Evolutionary conservation across 1,140 invertebrate species (phyloP), one percentile per base, ranked within the genome.

Genomic region (Achatina immaculata): DNA sequence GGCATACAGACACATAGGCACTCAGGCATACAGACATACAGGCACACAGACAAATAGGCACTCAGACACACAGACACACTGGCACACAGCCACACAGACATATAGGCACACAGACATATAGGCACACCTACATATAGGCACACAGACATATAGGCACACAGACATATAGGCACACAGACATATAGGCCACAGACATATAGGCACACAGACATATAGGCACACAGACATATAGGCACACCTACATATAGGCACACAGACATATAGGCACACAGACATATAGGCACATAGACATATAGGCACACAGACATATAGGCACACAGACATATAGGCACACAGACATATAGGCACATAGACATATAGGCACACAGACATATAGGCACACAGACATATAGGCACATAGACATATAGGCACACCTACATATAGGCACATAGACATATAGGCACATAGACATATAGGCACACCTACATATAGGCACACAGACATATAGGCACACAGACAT

Each of bases 401-500:
- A n/a, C 38, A 42, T 43, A 71, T 62, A 58, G 2, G 34, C 68
- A 43, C 51, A 48, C 48, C n/a, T n/a, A 65, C n/a, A 24, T 69
- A 72, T 34, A 51, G 0, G 48, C 45, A 45, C 42, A 62, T 40
- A 78, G 4, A 48, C 76, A 78, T 62, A 55, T 48, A 62, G 31
- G 43, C 71, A 58, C 38, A 72, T n/a, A 73, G 42, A 72, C 68
- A 31, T 36, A 65, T 24, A 38, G 31, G 66, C 36, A 19, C 43
- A 72, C 31, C 55, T 36, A 55, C 66, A 58, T 45, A 48, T 48
- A 62, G 31, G 55, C 42, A 43, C 58, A 71, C 58, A 69, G 38
- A 28, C 69, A 68, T 45, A 48, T 16, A 58, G 36, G 38, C 48
- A 69, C 43, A 62, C 74, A 76, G 24, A 76, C 40, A 76, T n/a